A percentile compares a stretch with the other conserved stretches of the same genome.
Conservation (phyloP, 2,113 vertebrate species). For the Eulacestoma nigropectus region DNA sequence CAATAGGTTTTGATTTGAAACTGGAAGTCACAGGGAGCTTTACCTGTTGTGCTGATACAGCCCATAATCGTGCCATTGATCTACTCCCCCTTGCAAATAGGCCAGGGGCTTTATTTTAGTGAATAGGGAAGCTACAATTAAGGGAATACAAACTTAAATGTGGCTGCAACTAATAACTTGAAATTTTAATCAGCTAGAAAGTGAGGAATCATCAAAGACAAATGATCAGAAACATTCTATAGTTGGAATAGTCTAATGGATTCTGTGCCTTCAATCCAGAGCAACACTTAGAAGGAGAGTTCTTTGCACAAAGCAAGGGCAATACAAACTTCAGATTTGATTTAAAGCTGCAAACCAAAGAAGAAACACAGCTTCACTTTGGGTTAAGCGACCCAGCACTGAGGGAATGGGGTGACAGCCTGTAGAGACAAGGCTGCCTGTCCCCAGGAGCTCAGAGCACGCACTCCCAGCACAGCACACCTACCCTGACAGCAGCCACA, state of each 20-base stretch:
- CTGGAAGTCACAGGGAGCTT: background rate
- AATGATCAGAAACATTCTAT: background rate
- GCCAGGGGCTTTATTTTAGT: background rate
- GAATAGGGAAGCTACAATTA: background rate
- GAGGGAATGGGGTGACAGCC: background rate
- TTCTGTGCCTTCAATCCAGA: background rate
- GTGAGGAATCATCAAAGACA: background rate
- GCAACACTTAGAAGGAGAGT: background rate
- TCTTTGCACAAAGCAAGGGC: background rate
- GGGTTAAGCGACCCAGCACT: background rate
- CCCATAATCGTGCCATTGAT: background rate
- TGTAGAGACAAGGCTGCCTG: background rate
- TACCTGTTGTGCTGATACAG: background rate
- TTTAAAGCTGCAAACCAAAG: background rate
- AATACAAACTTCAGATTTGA: background rate
- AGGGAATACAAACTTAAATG: background rate
- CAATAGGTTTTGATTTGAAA: background rate
- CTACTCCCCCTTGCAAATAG: background rate
- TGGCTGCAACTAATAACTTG: background rate
- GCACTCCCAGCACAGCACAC: background rate
- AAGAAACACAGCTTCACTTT: background rate
- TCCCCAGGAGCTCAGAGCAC: background rate
- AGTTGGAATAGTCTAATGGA: background rate
- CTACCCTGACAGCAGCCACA: background rate
- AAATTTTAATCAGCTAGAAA: background rate